These are phyloP conservation scores for Saguinus midas DNA, from an alignment of 2,113 vertebrate genomes.

Conservation along the genomic window DNA sequence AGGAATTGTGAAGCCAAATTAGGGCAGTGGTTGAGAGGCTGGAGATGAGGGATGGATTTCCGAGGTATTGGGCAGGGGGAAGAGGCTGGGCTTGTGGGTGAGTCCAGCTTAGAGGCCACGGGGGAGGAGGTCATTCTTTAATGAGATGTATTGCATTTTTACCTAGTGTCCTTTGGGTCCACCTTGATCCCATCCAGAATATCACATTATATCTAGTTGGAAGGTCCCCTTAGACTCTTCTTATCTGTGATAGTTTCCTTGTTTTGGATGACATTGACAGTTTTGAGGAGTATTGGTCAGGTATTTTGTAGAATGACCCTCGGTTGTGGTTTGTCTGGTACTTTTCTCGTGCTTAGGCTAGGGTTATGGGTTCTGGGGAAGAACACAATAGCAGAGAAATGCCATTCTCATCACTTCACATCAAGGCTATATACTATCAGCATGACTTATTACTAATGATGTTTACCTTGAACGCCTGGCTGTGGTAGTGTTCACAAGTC, in stretches of 20 bases:
- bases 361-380: neutral
- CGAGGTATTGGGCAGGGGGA: neutral
- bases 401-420: neutral
- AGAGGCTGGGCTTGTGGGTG: too few relatives aligned
- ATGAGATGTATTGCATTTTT: neutral
- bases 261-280: neutral
- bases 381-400: neutral
- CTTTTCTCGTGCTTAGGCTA: neutral
- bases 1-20: neutral
- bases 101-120: neutral
- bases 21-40: neutral
- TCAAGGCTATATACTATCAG: neutral
- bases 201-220: neutral
- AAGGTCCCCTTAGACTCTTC: neutral
- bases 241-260: neutral
- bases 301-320: neutral
- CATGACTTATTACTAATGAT: neutral
- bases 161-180: neutral
- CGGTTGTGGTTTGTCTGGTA: neutral
- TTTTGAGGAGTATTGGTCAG: neutral
- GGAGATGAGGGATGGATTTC: neutral
- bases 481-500: neutral
- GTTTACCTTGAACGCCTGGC: neutral
- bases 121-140: neutral
- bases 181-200: neutral